Evolutionary conservation across 2,888 invertebrate species (phyloP).

Genomic region (Acanthococcus lagerstroemiae): DNA sequence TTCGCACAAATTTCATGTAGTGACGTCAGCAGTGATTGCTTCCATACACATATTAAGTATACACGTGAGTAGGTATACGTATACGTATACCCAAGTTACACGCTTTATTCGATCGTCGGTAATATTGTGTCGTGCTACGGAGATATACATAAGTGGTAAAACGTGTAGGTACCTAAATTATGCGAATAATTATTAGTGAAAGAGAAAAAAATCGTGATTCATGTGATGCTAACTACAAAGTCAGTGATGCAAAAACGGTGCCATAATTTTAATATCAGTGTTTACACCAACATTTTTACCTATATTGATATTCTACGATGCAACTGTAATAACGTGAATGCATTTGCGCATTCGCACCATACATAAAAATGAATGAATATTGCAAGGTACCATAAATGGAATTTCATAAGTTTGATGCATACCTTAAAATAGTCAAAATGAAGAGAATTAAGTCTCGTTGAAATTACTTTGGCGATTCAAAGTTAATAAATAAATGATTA

Average conservation of each 20-base stretch:
- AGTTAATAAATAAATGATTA: too few relatives aligned
- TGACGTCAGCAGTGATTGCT: too few relatives aligned
- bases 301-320: constrained; percentile 30
- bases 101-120: not conserved
- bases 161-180: not conserved
- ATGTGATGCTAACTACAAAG: constrained; percentile 26
- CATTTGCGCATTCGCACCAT: constrained; percentile 30
- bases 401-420: constrained; percentile 30
- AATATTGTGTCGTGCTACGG: not conserved
- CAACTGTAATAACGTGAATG: constrained; percentile 27
- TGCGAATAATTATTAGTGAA: too few relatives aligned
- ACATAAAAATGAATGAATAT: constrained; percentile 29
- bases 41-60: not conserved
- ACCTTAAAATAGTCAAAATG: constrained; percentile 29
- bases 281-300: constrained; percentile 29
- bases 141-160: not conserved
- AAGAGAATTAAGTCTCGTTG: constrained; percentile 23
- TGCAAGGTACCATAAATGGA: constrained; percentile 27
- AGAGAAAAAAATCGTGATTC: constrained; percentile 20
- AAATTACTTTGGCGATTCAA: too few relatives aligned
- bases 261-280: constrained; percentile 26
- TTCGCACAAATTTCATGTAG: too few relatives aligned
- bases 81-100: not conserved
- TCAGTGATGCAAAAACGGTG: constrained; percentile 29
- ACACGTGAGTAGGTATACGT: not conserved